Evolutionary conservation across 2,888 invertebrate genomes (phyloP), one percentile per base, ranked within the genome.

Genomic region (Sarcophaga carnaria): DNA sequence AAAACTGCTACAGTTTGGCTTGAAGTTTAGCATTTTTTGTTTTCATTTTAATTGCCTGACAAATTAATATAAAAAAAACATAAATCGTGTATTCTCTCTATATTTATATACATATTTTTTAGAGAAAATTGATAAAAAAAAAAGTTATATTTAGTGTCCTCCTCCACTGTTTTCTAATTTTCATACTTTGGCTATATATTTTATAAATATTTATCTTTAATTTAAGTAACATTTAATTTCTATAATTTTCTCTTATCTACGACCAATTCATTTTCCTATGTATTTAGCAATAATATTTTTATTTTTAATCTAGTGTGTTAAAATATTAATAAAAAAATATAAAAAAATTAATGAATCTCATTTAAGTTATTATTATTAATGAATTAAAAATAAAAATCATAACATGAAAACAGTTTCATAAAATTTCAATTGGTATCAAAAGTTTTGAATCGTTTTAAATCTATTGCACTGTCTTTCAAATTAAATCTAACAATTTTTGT

Each of bases 351-450:
- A 77, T 59, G 72, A 77, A 83, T 74, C 72, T 83, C 66, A 69
- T 80, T 77, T 83, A 83, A 86, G 80, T 83, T 83, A 80, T 81
- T 66, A 76, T 76, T 49, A 70, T 78, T 59, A 79, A 63, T 27
- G 66, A 80, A 69, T 59, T 25, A 74, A 47, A 45, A 54, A 76
- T 54, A 66, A 71, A 71, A 20, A 67, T 63, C n/a, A 54, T 37
- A 60, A 77, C 25, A n/a, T 62, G 67, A 72, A 12, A 60, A n/a
- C 3, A 78, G 45, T 60, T 62, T 69, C 2, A 60, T 45, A 70
- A 70, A 70, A 47, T 20, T 54, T 22, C 14, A 70, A 49, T 54
- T 54, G 14, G 2, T 37, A 37, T 37, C 10, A 37, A 37, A 49
- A 62, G 22, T 47, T 63, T 63, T 12, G 22, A 37, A 14, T 14